Base-by-base conservation (phyloP, 2,797 vertebrate species). In the Channallabes apus region DNA sequence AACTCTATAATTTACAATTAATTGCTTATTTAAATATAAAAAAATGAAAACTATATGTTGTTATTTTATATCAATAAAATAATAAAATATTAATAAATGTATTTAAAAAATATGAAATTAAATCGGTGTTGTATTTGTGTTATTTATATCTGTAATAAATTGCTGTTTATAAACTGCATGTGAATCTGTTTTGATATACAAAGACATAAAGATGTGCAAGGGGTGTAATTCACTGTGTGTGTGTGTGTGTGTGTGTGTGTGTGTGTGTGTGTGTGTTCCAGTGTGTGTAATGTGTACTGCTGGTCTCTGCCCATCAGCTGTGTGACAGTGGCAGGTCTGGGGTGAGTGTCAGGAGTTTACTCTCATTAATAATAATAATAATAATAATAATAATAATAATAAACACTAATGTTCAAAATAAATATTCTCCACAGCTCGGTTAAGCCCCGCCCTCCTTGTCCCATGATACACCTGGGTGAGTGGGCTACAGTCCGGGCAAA, bases 281-380 rank as follows among this genome's bases (percentile, higher is more conserved):
- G 90, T 73, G 79, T 73, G 29, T 4, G 82, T 81, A 87, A 87
- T 12, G 90, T 91, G 83, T 91, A 92, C 71, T 91, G 90, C 62
- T 88, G 88, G 17, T 91, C 90, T 69, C 75, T 91, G 4, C 82
- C 85, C 32, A 65, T 90, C 85, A 92, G 90, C 75, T 86, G 87
- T 84, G 86, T 92, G 81, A 88, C 83, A 0, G 88, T 91, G 29
- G 82, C 84, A 58, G 85, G 80, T 54, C 59, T 89, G 75, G 86
- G 85, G 32, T 86, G 69, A 84, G 86, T 76, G 32, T 71, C 17
- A 8, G 7, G 41, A 46, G 41, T 68, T 29, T 14, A 35, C 51
- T 20, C 0, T 18, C 27, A 32, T 77, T 22, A 32, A 32, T 58
- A 58, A 32, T 76, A 46, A 46, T 9, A 46, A 46, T 46, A 46